Conservation (phyloP, 2,888 invertebrate genomes). For the Acronicta leporina region DNA sequence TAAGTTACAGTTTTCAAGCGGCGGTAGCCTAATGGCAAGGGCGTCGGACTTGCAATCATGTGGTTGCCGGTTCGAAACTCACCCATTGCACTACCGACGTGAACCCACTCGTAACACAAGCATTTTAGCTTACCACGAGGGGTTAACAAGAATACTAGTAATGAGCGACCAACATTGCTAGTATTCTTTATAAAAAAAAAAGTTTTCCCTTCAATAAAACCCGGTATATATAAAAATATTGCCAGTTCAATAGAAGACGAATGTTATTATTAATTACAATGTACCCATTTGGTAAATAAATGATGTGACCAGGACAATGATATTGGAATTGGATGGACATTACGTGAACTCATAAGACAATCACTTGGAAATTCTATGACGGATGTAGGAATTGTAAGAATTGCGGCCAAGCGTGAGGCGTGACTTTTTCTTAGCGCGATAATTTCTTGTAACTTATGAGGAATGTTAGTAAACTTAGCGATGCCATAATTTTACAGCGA, state of each 20-base stretch:
- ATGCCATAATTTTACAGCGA: conserved; percentile 2
- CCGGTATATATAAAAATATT: conserved; percentile 12
- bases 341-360: conserved; percentile 12
- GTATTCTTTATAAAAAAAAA: too few species aligned
- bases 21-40: too few species aligned
- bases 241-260: conserved; percentile 19
- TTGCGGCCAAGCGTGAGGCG: conserved; percentile 1
- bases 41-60: too few species aligned
- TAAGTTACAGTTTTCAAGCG: conserved; percentile 7
- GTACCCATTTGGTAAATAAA: conserved; percentile 10
- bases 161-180: too few species aligned
- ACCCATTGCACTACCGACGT: too few species aligned
- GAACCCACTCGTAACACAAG: too few species aligned
- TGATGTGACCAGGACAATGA: conserved; percentile 28
- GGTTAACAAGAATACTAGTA: too few species aligned
- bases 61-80: too few species aligned
- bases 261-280: conserved; percentile 3
- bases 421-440: conserved; percentile 6
- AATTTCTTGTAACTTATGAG: conserved; percentile 1
- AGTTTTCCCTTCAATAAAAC: conserved; percentile 24
- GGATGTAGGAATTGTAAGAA: neutral
- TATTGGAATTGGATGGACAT: conserved; percentile 10
- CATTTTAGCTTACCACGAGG: too few species aligned
- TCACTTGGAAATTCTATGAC: conserved; percentile 6
- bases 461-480: neutral